A percentile compares a stretch with the other conserved stretches of the same genome.
Evolutionary conservation across 1,140 invertebrate species (phyloP).

Genomic region (Eulimnadia texana): DNA sequence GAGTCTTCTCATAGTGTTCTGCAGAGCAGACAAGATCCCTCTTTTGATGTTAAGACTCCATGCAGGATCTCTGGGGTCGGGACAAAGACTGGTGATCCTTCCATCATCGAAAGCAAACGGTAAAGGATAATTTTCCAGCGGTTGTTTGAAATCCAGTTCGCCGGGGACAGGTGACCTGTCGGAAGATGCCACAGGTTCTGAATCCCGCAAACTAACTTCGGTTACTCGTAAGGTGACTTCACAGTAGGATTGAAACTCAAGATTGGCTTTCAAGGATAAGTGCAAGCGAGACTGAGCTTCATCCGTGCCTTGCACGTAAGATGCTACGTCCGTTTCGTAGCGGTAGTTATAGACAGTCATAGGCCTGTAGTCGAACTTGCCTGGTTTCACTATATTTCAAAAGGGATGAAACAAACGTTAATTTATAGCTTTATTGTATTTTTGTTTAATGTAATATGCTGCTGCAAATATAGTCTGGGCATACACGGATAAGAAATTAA

Average conservation of each 20-base stretch:
- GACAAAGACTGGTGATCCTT: constrained; percentile 57
- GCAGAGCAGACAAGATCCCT: constrained; percentile 68
- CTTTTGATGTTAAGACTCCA: constrained; percentile 81
- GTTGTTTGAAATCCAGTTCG: constrained; percentile 17
- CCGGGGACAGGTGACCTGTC: constrained; percentile 13
- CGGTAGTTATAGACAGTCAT: constrained; percentile 33
- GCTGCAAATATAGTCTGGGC: no score
- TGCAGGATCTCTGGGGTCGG: constrained; percentile 44
- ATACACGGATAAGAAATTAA: no score
- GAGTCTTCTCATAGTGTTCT: constrained; percentile 75
- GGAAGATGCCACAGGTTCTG: constrained; percentile 20
- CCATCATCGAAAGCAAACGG: constrained; percentile 60
- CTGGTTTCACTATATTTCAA: not conserved
- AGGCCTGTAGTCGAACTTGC: constrained; percentile 29
- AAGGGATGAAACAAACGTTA: not conserved
- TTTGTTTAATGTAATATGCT: no score
- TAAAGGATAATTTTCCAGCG: constrained; percentile 25
- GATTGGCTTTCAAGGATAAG: constrained; percentile 28
- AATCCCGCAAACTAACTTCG: constrained; percentile 25
- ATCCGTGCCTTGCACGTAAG: constrained; percentile 27
- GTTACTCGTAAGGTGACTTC: constrained; percentile 31
- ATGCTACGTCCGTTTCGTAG: constrained; percentile 30
- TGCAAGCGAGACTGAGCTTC: constrained; percentile 28
- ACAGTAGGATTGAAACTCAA: constrained; percentile 31
- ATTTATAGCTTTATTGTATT: not conserved